Evolutionary conservation across 2,797 vertebrate species (phyloP).

Genomic region (Thunnus albacares): DNA sequence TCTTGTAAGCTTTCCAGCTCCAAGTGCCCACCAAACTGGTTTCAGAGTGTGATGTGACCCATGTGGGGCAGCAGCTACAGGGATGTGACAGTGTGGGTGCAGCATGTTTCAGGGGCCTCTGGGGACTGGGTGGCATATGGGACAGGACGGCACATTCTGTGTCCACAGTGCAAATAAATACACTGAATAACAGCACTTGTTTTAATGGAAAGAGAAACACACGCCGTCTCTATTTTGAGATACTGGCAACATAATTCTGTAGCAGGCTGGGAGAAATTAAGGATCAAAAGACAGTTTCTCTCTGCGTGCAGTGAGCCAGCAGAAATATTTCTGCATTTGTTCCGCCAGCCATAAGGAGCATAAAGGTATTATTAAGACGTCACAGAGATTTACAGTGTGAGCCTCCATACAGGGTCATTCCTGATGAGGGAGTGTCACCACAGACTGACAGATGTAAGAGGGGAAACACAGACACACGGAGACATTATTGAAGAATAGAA

Average conservation of each 20-base stretch:
- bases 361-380: slow-evolving; percentile 82
- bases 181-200: slow-evolving; percentile 64
- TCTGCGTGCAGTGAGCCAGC: slow-evolving; percentile 26
- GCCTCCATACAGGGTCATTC: slow-evolving; percentile 73
- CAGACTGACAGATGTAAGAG: slow-evolving; percentile 54
- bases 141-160: slow-evolving; percentile 62
- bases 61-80: slow-evolving; percentile 4
- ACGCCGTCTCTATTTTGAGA: slow-evolving; percentile 22
- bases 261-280: slow-evolving; percentile 2
- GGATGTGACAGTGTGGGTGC: slow-evolving; percentile 45
- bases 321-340: slow-evolving; percentile 58
- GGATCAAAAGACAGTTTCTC: slow-evolving; percentile 2
- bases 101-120: slow-evolving; percentile 38
- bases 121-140: slow-evolving; percentile 74
- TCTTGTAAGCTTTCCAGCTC: slow-evolving; percentile 16
- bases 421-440: slow-evolving; percentile 80
- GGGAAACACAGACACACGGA: slow-evolving; percentile 33
- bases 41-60: slow-evolving; percentile 48
- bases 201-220: slow-evolving; percentile 83
- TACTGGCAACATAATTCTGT: not conserved
- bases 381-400: slow-evolving; percentile 79
- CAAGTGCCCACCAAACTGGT: slow-evolving; percentile 21
- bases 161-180: slow-evolving; percentile 72
- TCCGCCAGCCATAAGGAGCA: slow-evolving; percentile 50
- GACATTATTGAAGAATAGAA: slow-evolving; percentile 25